Conservation (phyloP, 2,797 vertebrate species). For the Masticophis lateralis region DNA sequence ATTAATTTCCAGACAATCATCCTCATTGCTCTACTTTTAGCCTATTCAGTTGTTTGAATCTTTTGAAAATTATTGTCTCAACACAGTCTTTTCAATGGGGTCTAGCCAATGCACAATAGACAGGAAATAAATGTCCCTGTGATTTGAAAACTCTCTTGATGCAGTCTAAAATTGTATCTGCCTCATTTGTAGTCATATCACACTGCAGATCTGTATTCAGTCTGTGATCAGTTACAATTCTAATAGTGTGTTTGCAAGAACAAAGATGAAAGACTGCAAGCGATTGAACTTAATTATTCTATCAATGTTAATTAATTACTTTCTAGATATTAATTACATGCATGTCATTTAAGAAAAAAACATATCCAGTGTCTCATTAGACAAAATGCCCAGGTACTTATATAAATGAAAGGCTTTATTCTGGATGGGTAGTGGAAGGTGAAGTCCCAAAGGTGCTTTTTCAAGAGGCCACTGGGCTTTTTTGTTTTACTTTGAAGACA, state of each 20-base stretch:
- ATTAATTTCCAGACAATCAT: background rate
- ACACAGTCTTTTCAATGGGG: background rate
- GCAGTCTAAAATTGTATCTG: background rate
- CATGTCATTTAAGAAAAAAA: background rate
- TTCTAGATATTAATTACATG: background rate
- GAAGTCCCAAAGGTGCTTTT: background rate
- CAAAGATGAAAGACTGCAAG: background rate
- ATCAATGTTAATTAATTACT: background rate
- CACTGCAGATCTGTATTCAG: background rate
- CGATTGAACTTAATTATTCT: background rate
- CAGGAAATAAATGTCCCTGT: background rate
- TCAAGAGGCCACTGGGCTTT: background rate
- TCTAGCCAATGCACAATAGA: background rate
- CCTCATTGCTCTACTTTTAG: background rate
- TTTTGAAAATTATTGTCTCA: background rate
- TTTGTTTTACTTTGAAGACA: too few species aligned
- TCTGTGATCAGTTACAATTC: background rate
- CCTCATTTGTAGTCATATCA: background rate
- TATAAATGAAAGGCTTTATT: background rate
- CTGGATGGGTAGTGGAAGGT: background rate
- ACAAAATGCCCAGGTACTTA: background rate
- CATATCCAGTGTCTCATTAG: background rate
- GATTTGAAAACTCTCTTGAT: background rate
- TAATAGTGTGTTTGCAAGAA: background rate
- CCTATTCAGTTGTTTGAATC: background rate